phyloP scores from a whole-genome alignment of 2,797 vertebrate genomes.

The Ctenochaetus hawaiiensis region DNA sequence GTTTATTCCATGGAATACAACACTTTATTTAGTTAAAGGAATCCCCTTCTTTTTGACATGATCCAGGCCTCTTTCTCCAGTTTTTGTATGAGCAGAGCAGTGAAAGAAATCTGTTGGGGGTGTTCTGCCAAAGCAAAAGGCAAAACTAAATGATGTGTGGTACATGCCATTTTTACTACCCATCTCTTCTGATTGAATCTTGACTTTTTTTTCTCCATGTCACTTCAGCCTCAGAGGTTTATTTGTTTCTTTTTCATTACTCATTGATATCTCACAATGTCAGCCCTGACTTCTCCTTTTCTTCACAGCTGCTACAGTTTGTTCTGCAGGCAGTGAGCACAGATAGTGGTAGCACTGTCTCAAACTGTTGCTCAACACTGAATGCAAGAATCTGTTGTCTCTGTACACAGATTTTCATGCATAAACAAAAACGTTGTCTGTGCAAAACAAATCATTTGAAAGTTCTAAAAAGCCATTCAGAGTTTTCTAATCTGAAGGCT shows the following conservation, averaged over 20 bases:
- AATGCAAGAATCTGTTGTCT: not conserved
- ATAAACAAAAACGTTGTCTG: not conserved
- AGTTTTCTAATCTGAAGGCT: not conserved
- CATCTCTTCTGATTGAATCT: not conserved
- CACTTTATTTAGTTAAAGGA: slow-evolving; percentile 19
- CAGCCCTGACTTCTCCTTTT: not conserved
- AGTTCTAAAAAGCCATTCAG: not conserved
- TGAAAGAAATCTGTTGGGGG: not conserved
- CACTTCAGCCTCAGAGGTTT: not conserved
- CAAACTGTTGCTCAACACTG: not conserved
- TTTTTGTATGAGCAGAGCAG: slow-evolving; percentile 8
- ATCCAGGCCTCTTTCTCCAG: not conserved
- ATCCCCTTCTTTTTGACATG: slow-evolving; percentile 7
- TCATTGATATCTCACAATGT: not conserved
- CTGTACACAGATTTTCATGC: not conserved
- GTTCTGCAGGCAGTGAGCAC: not conserved
- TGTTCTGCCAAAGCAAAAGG: slow-evolving; percentile 3
- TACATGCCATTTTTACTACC: not conserved
- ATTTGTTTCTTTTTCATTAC: not conserved
- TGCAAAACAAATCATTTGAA: not conserved
- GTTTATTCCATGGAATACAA: slow-evolving; percentile 25
- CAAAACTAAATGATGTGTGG: no score
- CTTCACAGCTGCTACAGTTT: not conserved
- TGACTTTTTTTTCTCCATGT: not conserved
- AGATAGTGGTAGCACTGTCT: not conserved